Base-by-base conservation (phyloP, 2,888 invertebrate species). In the Stenchaetothrips biformis region DNA sequence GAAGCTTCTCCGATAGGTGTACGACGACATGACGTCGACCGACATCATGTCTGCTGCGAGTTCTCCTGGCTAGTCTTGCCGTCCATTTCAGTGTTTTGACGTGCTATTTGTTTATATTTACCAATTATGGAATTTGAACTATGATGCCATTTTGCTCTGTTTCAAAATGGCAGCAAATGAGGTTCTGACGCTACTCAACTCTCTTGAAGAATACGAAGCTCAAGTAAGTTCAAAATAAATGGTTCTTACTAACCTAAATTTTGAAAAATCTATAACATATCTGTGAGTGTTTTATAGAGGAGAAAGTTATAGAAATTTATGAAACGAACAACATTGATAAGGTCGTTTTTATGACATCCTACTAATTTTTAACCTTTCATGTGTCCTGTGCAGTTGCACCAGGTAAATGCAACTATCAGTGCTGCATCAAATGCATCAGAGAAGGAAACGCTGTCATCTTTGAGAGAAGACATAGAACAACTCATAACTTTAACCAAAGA, bases 401-500 rank as follows among this genome's bases (percentile, higher is more conserved):
- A 25, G 16, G 62, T 37, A 53, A 27, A 79, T 25, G 16, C 47
- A 13, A 16, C 80, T 47, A n/a, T 80, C 21, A 62, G 1, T 74
- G 25, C 37, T 1, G 67, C 67, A 9, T 21, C 67, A 25, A 25
- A 74, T 74, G 67, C 87, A 27, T 86, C 87, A 0, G 90, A 91
- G 82, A 89, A 88, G 74, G 88, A 89, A 78, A 91, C 92, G 48
- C 86, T 94, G 37, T 82, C 89, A 79, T 88, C 90, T 78, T 86
- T 94, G 16, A 89, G 90, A 84, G 88, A 89, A 37, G 92, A 93
- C 84, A 88, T 94, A 77, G 87, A 90, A 83, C 92, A 94, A 85
- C 88, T 94, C 0, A 90, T 94, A 80, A 88, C 89, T n/a, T 87
- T 94, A 67, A 93, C 93, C 0, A 88, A 89, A 84, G 92, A 92